Base-by-base conservation (phyloP, 2,888 invertebrate species). In the Eledona agricola region DNA sequence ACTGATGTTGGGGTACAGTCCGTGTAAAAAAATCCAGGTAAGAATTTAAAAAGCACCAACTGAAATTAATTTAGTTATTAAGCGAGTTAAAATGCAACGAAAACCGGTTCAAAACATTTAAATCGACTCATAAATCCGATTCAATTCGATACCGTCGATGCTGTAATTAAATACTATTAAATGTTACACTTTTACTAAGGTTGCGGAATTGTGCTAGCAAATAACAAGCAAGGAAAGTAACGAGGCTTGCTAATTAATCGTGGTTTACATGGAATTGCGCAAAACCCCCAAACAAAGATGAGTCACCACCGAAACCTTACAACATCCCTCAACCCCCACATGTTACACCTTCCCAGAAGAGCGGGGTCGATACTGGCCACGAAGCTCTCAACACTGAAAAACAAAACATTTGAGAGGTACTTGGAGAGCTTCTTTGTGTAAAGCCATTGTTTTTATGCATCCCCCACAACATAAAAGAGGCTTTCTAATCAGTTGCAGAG, bases 1-100 rank as follows among this genome's bases (percentile, higher is more conserved):
- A 51, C 51, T 29, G 16, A 12, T 50, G 35, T 22, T 38, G 32
- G 40, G 17, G 49, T 50, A 50, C 49, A 50, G 32, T 50, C 49
- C 10, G 31, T 15, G 49, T 50, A 37, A 50, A 38, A 50, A 31
- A 49, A 32, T 32, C 5, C 49, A 50, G 49, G 49, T 50, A 32
- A 50, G 40, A 22, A 37, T 37, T 46, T 37, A 10, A 47, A 47
- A 7, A n/a, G n/a, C n/a, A n/a, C n/a, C n/a, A n/a, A n/a, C n/a
- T n/a, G n/a, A n/a, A n/a, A n/a, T n/a, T n/a, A n/a, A n/a, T n/a
- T n/a, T n/a, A n/a, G n/a, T n/a, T n/a, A n/a, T n/a, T n/a, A n/a
- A n/a, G n/a, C n/a, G n/a, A n/a, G n/a, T n/a, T n/a, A n/a, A n/a
- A n/a, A n/a, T n/a, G n/a, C n/a, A n/a, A n/a, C n/a, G n/a, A n/a